These are phyloP conservation scores for Epinotia bilunana DNA, from an alignment of 2,888 invertebrate species.

Conservation along the genomic window DNA sequence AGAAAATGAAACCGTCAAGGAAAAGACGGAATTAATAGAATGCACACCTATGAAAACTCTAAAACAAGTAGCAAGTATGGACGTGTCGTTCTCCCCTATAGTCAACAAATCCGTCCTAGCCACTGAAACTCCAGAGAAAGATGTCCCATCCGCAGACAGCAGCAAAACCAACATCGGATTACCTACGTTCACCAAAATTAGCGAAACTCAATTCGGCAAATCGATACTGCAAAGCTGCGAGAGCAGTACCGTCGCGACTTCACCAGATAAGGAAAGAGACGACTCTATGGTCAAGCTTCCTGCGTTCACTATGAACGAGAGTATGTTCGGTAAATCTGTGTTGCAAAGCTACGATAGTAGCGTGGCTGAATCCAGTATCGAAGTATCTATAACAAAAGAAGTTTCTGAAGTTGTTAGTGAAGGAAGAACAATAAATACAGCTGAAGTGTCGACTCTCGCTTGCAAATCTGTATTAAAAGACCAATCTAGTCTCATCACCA, in stretches of 20 bases:
- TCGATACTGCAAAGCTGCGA: conserved; percentile 37
- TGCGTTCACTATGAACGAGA: conserved; percentile 66
- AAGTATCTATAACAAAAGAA: conserved; percentile 46
- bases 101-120: conserved; percentile 72
- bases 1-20: conserved; percentile 50
- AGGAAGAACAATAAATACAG: conserved; percentile 8
- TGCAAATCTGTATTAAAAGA: conserved; percentile 53
- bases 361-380: conserved; percentile 59
- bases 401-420: conserved; percentile 10
- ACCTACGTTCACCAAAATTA: conserved; percentile 31
- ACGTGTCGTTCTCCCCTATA: conserved; percentile 76
- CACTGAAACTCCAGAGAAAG: conserved; percentile 57
- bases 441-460: conserved; percentile 21
- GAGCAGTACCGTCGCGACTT: conserved; percentile 21
- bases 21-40: conserved; percentile 52
- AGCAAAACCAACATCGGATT: conserved; percentile 53
- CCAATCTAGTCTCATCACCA: conserved; percentile 71
- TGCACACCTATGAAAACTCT: conserved; percentile 73
- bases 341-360: conserved; percentile 72
- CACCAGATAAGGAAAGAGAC: conserved; percentile 29
- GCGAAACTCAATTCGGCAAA: conserved; percentile 40
- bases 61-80: conserved; percentile 65
- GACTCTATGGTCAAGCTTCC: conserved; percentile 52
- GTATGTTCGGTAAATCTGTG: conserved; percentile 66
- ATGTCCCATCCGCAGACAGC: conserved; percentile 54